Base-by-base conservation (phyloP, 2,113 vertebrate species). In the Polypterus senegalus region DNA sequence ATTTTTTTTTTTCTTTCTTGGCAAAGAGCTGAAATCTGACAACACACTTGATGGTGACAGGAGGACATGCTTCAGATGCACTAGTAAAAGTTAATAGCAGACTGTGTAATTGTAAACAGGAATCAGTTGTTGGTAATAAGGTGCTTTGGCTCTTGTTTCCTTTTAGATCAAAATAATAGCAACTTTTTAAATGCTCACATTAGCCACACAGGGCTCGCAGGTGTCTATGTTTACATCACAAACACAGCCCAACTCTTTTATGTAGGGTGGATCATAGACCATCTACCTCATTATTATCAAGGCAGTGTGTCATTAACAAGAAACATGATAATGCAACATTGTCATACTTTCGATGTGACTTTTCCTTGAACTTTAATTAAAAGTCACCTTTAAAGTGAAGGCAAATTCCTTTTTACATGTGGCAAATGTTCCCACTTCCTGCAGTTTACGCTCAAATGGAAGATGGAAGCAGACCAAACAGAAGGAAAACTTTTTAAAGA, bases 131-230 rank as follows among this genome's bases (percentile, higher is more conserved):
- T 68, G 67, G 72, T 73, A 70, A 67, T 61, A 65, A 3, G 3
- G 46, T 62, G 60, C 49, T 69, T 69, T 55, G 68, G 54, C 59
- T 68, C 71, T 62, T 3, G 27, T 54, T 63, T 73, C 76, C 47
- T 9, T 66, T 66, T 60, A 55, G 47, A 61, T 59, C 47, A 63
- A 58, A 70, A 63, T 63, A 64, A 59, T 48, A 71, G 27, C 11
- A 9, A 58, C 6, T 66, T 78, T 69, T 69, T 44, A 65, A 67
- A 64, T 51, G 62, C 1, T 0, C 27, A 58, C 49, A 27, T 58
- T 49, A 45, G 57, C 11, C 49, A 54, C 0, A 0, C 64, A 67
- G 44, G 54, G 3, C 9, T 62, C 66, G 46, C 46, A 70, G 59
- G 67, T 57, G 49, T 55, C 71, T 72, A 62, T 70, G 63, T 62